phyloP scores from a whole-genome alignment of 2,888 invertebrate genomes.

The Coenonympha glycerion region DNA sequence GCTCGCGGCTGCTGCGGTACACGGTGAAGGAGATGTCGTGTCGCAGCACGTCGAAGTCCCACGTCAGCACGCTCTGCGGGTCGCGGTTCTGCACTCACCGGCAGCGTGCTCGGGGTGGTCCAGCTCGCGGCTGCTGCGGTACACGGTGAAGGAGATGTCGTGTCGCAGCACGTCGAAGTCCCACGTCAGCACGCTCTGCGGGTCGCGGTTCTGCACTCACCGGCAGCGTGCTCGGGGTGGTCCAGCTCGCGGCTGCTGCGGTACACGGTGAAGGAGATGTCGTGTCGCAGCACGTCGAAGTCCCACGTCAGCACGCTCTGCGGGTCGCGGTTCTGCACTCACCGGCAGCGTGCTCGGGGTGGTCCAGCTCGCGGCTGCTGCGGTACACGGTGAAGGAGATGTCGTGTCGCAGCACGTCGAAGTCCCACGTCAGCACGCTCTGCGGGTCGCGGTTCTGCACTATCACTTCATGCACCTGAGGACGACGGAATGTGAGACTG shows the following conservation, averaged over 20 bases:
- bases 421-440: constrained; percentile 96
- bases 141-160: too few species aligned
- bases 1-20: too few species aligned
- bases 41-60: too few species aligned
- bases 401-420: constrained; percentile 91
- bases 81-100: too few species aligned
- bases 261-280: constrained; percentile 80
- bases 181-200: too few species aligned
- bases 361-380: constrained; percentile 44
- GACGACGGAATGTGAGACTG: background rate
- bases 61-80: too few species aligned
- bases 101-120: too few species aligned
- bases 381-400: constrained; percentile 81
- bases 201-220: too few species aligned
- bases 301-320: constrained; percentile 97
- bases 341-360: constrained; percentile 42
- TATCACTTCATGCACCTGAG: constrained; percentile 83
- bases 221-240: too few species aligned
- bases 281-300: constrained; percentile 94
- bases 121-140: too few species aligned
- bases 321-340: constrained; percentile 83
- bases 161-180: too few species aligned
- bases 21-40: too few species aligned
- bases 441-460: constrained; percentile 88
- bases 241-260: constrained; percentile 51